Conservation (phyloP, 2,113 vertebrate species). For the Grantiella picta region DNA sequence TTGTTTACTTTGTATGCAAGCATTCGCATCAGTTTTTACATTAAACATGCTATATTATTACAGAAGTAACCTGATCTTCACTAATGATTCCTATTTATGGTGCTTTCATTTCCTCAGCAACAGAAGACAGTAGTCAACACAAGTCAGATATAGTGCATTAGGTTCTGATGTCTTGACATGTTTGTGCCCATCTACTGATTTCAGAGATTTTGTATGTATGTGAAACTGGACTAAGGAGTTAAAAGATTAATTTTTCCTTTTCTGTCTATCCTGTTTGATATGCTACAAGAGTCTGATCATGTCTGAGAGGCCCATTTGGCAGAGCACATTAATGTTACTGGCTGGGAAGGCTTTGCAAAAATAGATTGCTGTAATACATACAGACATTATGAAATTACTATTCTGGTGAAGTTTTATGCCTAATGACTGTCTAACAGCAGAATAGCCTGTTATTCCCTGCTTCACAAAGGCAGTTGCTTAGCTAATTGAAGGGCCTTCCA, state of each 20-base stretch:
- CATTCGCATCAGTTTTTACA: background rate
- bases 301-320: background rate
- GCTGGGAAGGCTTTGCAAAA: background rate
- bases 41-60: background rate
- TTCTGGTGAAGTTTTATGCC: slow-evolving; percentile 1
- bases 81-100: background rate
- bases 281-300: background rate
- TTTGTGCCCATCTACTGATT: background rate
- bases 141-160: background rate
- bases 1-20: background rate
- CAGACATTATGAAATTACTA: slow-evolving; percentile 18
- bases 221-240: background rate
- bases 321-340: background rate
- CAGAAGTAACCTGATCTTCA: background rate
- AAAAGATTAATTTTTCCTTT: background rate
- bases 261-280: background rate
- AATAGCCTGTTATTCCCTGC: background rate
- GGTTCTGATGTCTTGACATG: background rate
- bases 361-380: background rate
- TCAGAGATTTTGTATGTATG: background rate
- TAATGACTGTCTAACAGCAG: slow-evolving; percentile 1
- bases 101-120: background rate
- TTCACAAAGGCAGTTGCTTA: slow-evolving; percentile 1
- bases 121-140: background rate
- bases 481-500: slow-evolving; percentile 17